phyloP scores from a whole-genome alignment of 2,113 vertebrate species.

The Lonchura striata region DNA sequence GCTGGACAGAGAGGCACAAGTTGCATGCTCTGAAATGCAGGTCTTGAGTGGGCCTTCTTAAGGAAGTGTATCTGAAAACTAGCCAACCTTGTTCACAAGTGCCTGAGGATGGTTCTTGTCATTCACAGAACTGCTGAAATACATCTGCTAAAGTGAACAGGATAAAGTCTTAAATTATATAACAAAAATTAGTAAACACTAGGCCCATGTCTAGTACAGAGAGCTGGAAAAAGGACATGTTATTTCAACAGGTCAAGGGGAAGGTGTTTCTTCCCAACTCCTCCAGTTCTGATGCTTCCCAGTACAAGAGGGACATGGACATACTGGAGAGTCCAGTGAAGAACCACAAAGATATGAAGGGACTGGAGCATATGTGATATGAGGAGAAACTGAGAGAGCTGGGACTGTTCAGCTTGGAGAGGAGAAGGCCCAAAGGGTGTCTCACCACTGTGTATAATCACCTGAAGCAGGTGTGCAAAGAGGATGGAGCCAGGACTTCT shows the following conservation, averaged over 20 bases:
- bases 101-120: not conserved
- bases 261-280: not conserved
- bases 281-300: not conserved
- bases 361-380: not conserved
- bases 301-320: accelerated
- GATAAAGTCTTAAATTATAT: not conserved
- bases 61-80: not conserved
- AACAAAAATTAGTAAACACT: not conserved
- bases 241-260: not conserved
- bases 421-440: not conserved
- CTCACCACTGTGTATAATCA: not conserved
- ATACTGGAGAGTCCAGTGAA: not conserved
- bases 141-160: not conserved
- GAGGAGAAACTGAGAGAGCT: not conserved
- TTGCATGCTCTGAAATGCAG: not conserved
- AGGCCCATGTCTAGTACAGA: not conserved
- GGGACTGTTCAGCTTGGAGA: not conserved
- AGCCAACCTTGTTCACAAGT: not conserved
- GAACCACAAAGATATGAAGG: not conserved
- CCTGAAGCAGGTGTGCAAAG: not conserved
- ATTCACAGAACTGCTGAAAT: not conserved
- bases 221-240: not conserved
- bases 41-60: not conserved
- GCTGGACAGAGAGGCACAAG: not conserved
- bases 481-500: not conserved